Base-by-base conservation (phyloP, 2,888 invertebrate genomes). In the Drosophila formosana region DNA sequence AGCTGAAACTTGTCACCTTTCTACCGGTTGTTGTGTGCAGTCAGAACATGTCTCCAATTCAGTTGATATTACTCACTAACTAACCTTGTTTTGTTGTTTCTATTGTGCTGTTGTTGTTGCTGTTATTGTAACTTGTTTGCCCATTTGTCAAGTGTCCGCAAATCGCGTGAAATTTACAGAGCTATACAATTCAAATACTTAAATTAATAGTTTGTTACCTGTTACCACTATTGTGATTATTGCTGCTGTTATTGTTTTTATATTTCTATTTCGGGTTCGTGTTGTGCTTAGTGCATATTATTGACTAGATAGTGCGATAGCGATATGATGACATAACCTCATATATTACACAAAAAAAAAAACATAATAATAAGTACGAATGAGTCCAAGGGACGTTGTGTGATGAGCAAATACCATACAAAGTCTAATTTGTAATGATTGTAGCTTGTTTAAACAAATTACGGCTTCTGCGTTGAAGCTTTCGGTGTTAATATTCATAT, bases 141-240 rank as follows among this genome's bases (percentile, higher is more conserved):
- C 53, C 65, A 75, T 75, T 75, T 75, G 75, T 75, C 75, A 75
- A 71, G 62, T 73, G 67, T 53, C 62, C 39, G 61, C 55, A 30
- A 79, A 70, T 65, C 62, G 83, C 78, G 75, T 80, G 67, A 82
- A 80, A 75, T 61, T 75, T 72, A 82, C 80, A 78, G 57, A 56
- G 57, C 68, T 83, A 71, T 72, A 75, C 67, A 82, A 80, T 82
- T 80, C 72, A 78, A 78, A 70, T 78, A 78, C 78, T 78, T 71
- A 60, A 83, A 55, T 66, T 78, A 66, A 75, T 51, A 65, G 66
- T 66, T 75, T 71, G 56, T 79, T 70, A 25, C 47, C 47, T 41
- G 66, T 43, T 76, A 73, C 37, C 68, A 53, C 64, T 52, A 41
- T 28, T 58, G 50, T 23, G 63, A 57, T 23, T 56, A 51, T 25